phyloP scores from a whole-genome alignment of 2,113 vertebrate species.

The Lycaon pictus region DNA sequence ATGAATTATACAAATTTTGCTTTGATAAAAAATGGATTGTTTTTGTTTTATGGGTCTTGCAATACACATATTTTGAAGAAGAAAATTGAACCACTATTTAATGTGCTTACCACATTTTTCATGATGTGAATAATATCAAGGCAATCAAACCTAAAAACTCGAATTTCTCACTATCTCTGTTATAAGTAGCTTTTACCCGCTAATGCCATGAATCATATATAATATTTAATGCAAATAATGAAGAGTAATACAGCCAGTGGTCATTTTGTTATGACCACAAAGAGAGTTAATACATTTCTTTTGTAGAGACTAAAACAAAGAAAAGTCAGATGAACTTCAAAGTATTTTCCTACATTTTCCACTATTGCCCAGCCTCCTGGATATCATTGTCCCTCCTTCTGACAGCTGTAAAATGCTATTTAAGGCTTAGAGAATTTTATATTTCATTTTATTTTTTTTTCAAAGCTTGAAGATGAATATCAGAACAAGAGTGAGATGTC shows the following conservation, averaged over 20 bases:
- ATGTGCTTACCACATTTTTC: background rate
- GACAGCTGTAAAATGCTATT: background rate
- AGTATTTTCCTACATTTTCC: background rate
- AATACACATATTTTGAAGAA: background rate
- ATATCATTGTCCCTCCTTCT: background rate
- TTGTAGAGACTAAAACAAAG: background rate
- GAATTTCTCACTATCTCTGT: background rate
- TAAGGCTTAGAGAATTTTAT: background rate
- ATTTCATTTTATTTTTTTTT: background rate
- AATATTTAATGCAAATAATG: background rate
- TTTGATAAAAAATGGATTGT: background rate
- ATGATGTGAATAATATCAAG: background rate
- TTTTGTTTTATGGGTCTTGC: background rate
- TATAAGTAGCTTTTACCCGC: background rate
- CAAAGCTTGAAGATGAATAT: background rate
- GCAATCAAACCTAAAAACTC: background rate
- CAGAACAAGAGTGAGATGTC: background rate
- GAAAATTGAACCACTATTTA: background rate
- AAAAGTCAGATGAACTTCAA: background rate
- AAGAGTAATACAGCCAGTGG: background rate
- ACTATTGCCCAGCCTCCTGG: background rate
- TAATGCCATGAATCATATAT: background rate
- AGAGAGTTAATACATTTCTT: background rate
- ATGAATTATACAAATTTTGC: background rate
- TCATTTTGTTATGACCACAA: background rate